These are phyloP conservation scores for Melospiza georgiana DNA, from an alignment of 2,113 vertebrate genomes.

Conservation along the genomic window DNA sequence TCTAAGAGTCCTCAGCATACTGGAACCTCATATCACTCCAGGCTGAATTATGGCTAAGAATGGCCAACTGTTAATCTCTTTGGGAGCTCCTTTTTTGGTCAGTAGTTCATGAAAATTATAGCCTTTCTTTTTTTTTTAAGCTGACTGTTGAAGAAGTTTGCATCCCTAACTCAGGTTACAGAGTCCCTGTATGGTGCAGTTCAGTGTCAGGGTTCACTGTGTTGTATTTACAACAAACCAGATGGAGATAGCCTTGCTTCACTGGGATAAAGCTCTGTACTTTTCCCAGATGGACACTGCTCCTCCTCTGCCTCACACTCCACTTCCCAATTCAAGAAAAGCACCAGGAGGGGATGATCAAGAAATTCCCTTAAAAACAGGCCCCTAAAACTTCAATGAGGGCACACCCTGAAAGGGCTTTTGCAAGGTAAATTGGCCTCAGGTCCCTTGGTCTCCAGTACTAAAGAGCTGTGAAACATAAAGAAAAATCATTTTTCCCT, in stretches of 20 bases:
- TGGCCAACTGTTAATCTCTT: neutral
- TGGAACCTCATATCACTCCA: neutral
- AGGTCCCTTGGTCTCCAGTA: neutral
- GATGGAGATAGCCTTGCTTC: neutral
- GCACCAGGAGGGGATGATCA: neutral
- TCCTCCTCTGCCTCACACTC: neutral
- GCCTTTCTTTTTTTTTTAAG: neutral
- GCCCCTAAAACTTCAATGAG: neutral
- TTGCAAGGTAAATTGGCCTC: neutral
- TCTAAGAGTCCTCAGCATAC: rapidly evolving
- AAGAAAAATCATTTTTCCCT: neutral
- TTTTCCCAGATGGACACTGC: neutral
- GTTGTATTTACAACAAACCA: neutral
- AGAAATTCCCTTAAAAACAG: neutral
- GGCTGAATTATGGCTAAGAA: neutral
- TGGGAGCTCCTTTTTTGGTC: neutral
- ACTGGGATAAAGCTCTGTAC: neutral
- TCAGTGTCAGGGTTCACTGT: neutral
- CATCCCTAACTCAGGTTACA: neutral
- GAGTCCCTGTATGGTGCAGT: neutral
- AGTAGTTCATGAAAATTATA: neutral
- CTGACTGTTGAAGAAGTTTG: neutral
- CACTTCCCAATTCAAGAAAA: neutral
- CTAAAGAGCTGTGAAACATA: neutral
- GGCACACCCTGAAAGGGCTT: neutral